phyloP scores from a whole-genome alignment of 2,113 vertebrate species.

The Polypterus bichir region DNA sequence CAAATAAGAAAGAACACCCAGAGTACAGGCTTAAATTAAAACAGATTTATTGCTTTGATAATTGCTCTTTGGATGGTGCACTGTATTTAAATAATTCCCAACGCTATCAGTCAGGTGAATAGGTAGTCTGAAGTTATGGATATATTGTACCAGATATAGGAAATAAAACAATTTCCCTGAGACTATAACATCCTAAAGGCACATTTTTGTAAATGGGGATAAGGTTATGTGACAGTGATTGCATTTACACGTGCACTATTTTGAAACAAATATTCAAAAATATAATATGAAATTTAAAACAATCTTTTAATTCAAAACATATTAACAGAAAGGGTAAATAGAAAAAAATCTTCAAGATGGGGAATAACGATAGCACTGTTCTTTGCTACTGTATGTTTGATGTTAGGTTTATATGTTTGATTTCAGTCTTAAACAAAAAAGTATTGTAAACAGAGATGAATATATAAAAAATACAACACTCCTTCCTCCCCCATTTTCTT shows the following conservation, averaged over 20 bases:
- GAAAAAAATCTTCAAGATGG: not conserved
- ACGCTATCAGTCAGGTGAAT: not conserved
- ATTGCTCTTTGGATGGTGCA: not conserved
- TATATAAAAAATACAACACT: constrained; percentile 14
- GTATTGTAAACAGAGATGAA: constrained; percentile 24
- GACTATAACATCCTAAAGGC: constrained; percentile 28
- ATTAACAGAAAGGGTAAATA: constrained; percentile 23
- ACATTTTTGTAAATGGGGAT: constrained; percentile 21
- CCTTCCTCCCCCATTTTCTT: not conserved
- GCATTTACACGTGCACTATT: constrained; percentile 16
- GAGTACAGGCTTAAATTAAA: not conserved
- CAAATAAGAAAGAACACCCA: not conserved
- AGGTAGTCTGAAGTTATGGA: not conserved
- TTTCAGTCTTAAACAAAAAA: constrained; percentile 14
- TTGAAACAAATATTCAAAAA: constrained; percentile 6
- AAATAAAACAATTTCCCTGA: constrained; percentile 31
- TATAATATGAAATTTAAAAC: constrained; percentile 8
- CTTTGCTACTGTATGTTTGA: constrained; percentile 12
- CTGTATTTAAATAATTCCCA: not conserved
- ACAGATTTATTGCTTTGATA: not conserved
- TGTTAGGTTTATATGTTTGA: constrained; percentile 19
- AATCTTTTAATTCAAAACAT: constrained; percentile 19
- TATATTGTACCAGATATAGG: constrained; percentile 13
- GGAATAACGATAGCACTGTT: not conserved
- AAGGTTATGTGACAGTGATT: constrained; percentile 24